Evolutionary conservation across 2,113 vertebrate genomes (phyloP).

Genomic region (Tricholaema leucomelas): DNA sequence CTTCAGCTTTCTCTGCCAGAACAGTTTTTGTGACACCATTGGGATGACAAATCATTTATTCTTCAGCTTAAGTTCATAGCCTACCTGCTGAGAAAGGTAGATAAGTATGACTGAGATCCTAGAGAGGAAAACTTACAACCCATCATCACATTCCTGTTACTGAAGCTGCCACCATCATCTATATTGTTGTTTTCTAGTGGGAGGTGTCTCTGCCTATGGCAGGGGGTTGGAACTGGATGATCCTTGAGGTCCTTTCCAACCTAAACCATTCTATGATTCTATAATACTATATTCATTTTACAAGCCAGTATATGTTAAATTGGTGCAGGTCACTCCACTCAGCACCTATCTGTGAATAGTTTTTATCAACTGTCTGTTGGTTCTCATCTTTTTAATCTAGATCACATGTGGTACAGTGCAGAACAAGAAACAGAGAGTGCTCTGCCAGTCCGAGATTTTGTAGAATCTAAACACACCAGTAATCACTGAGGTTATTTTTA

Average conservation of each 20-base stretch:
- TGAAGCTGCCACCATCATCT: background rate
- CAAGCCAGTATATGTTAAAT: background rate
- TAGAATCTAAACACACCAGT: background rate
- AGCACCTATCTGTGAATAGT: background rate
- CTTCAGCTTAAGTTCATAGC: background rate
- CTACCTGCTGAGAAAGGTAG: background rate
- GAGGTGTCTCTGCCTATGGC: too few relatives aligned
- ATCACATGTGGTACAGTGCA: background rate
- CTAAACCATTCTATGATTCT: too few relatives aligned
- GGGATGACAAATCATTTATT: background rate
- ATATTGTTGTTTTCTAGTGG: too few relatives aligned
- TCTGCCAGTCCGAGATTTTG: conserved; percentile 7
- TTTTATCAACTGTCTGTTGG: background rate
- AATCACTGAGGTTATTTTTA: conserved; percentile 40
- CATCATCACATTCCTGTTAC: background rate
- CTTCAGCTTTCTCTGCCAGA: background rate
- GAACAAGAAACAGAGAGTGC: background rate
- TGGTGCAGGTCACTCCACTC: background rate
- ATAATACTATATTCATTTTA: background rate
- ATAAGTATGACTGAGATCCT: background rate
- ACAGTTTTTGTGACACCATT: background rate
- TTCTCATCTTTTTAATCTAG: background rate
- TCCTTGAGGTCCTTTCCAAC: too few relatives aligned
- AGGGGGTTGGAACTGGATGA: too few relatives aligned
- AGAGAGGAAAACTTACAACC: background rate